These are phyloP conservation scores for Lemur catta DNA, from an alignment of 2,797 vertebrate species.

Conservation along the genomic window DNA sequence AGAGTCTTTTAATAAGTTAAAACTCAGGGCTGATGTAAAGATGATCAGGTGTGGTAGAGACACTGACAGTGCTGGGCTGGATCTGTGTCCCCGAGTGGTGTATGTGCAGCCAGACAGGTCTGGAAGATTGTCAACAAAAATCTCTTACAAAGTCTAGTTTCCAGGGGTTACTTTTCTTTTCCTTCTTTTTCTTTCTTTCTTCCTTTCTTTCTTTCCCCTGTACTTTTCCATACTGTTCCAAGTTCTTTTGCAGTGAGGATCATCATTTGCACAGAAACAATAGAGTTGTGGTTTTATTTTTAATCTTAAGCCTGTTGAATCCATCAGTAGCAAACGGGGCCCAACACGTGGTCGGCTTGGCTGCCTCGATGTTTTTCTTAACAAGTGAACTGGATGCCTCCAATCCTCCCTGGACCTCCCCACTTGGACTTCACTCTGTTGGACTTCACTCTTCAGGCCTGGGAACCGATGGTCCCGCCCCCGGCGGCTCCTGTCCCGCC, in stretches of 20 bases:
- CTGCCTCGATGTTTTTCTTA: not conserved
- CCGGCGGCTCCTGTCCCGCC: not conserved
- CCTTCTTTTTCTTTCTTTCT: too few relatives aligned
- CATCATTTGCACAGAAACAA: constrained; percentile 37
- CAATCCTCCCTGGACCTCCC: rapidly evolving
- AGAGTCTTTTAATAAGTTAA: not conserved
- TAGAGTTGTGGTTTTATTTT: not conserved
- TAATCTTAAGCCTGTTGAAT: constrained; percentile 42
- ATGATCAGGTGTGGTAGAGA: not conserved
- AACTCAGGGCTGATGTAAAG: not conserved
- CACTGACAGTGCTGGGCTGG: not conserved
- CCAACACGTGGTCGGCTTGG: not conserved
- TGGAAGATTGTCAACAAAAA: not conserved
- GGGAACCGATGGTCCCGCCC: rapidly evolving
- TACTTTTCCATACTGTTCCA: not conserved
- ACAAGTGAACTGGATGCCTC: too few relatives aligned
- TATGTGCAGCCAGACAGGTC: not conserved
- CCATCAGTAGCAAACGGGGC: constrained; percentile 29
- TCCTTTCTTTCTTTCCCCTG: not conserved
- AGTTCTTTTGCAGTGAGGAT: not conserved
- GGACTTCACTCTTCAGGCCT: rapidly evolving
- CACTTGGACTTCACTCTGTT: rapidly evolving
- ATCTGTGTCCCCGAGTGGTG: not conserved
- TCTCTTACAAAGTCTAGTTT: not conserved
- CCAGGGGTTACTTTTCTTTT: not conserved